Percentiles rank a stretch among this genome's conserved stretches.
These are phyloP conservation scores for Atherinomorus stipes DNA, from an alignment of 2,113 vertebrate species.

Conservation along the genomic window DNA sequence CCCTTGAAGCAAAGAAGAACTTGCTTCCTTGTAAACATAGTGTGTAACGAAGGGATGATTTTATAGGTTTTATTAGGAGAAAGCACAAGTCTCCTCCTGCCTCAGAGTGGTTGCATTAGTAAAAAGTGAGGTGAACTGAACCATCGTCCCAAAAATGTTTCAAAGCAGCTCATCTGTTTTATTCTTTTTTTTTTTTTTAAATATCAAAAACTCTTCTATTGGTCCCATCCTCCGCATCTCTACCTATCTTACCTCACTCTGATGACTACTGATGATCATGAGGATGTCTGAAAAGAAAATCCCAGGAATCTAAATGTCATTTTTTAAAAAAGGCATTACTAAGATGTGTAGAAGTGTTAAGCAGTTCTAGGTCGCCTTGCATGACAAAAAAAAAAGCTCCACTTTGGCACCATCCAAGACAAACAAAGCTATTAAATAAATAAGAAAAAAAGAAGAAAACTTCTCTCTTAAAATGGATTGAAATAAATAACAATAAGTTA, in stretches of 20 bases:
- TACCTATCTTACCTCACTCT: not conserved
- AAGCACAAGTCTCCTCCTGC: not conserved
- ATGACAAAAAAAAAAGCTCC: slow-evolving; percentile 76
- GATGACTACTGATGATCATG: slow-evolving; percentile 23
- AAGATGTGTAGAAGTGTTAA: slow-evolving; percentile 37
- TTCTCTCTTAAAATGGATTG: slow-evolving; percentile 88
- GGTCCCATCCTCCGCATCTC: slow-evolving; percentile 66
- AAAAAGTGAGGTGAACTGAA: slow-evolving; percentile 41
- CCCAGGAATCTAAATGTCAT: slow-evolving; percentile 64
- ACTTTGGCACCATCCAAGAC: slow-evolving; percentile 94
- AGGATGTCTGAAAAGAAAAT: slow-evolving; percentile 43
- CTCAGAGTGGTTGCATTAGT: slow-evolving; percentile 16
- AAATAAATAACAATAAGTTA: slow-evolving; percentile 99
- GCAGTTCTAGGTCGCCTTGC: slow-evolving; percentile 45
- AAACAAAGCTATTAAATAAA: slow-evolving; percentile 88
- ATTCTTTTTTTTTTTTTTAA: not conserved
- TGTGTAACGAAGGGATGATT: slow-evolving; percentile 42
- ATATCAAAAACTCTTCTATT: slow-evolving; percentile 53
- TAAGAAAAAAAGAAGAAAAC: slow-evolving; percentile 87
- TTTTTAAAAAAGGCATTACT: slow-evolving; percentile 2
- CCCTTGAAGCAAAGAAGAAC: slow-evolving; percentile 30
- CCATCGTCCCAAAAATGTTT: slow-evolving; percentile 15
- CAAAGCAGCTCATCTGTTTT: slow-evolving; percentile 36
- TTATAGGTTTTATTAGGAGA: slow-evolving; percentile 1
- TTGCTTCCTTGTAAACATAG: slow-evolving; percentile 62